A percentile compares a stretch with the other conserved stretches of the same genome.
These are phyloP conservation scores for Ramphastos sulfuratus DNA, from an alignment of 2,113 vertebrate species.

Conservation along the genomic window DNA sequence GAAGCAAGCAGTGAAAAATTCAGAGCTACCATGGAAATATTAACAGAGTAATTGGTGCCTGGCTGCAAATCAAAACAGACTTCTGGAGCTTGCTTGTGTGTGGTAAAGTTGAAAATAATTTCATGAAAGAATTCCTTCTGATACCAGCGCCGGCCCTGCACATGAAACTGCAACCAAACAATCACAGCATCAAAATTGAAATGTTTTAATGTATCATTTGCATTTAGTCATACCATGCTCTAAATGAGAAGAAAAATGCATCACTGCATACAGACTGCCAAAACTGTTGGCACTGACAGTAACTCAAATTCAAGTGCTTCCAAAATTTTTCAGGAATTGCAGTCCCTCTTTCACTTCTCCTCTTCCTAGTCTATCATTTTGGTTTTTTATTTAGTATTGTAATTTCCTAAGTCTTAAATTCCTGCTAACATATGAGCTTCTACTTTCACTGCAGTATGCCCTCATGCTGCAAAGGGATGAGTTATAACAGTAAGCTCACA, in stretches of 20 bases:
- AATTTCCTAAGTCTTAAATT: neutral
- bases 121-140: constrained; percentile 81
- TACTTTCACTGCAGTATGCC: neutral
- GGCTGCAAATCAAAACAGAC: constrained; percentile 86
- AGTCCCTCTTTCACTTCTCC: neutral
- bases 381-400: neutral
- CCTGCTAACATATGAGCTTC: neutral
- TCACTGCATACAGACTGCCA: neutral
- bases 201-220: neutral
- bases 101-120: constrained; percentile 73
- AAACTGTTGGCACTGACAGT: neutral
- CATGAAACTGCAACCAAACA: constrained; percentile 69
- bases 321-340: neutral
- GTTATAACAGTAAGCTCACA: neutral
- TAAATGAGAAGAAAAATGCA: neutral
- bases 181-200: neutral
- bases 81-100: constrained; percentile 70
- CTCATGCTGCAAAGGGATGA: neutral
- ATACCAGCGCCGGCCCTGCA: constrained; percentile 74
- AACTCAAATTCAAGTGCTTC: neutral
- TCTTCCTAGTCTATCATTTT: neutral
- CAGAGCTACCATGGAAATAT: constrained; percentile 77
- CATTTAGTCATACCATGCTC: neutral
- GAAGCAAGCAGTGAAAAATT: constrained; percentile 66
- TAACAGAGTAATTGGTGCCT: constrained; percentile 89